Percentiles rank a stretch among this genome's conserved stretches.
These are phyloP conservation scores for Dendrocincla fuliginosa DNA, from an alignment of 2,797 vertebrate genomes.

Conservation along the genomic window DNA sequence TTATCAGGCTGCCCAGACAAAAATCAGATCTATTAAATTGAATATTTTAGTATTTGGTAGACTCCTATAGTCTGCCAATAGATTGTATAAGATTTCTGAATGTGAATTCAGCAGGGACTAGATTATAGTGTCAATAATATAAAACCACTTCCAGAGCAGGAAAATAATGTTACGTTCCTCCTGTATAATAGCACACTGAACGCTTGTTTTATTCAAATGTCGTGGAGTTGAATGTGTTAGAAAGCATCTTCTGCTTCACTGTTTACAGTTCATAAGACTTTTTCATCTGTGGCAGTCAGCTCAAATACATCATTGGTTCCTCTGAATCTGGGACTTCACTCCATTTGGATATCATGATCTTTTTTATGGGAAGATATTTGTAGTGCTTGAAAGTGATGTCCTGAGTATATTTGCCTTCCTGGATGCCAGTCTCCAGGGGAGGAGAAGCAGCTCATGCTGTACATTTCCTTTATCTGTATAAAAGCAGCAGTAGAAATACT, in stretches of 20 bases:
- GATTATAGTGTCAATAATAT: neutral
- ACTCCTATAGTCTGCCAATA: neutral
- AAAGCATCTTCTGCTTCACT: neutral
- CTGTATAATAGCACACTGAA: fast-evolving
- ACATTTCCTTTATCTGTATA: neutral
- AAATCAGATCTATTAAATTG: neutral
- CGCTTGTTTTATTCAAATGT: neutral
- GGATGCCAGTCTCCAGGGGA: neutral
- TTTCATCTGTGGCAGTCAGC: neutral
- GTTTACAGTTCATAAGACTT: neutral
- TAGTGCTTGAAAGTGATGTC: neutral
- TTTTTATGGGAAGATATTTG: neutral
- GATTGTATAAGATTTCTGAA: neutral
- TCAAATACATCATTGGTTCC: neutral
- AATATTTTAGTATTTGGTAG: neutral
- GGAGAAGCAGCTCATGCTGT: neutral
- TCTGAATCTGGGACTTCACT: neutral
- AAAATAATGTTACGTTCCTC: neutral
- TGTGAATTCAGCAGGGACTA: neutral
- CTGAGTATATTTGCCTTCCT: neutral
- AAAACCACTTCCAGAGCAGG: neutral
- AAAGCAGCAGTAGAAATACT: neutral
- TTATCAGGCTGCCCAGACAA: neutral
- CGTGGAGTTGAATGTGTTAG: neutral
- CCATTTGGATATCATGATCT: neutral